Base-by-base conservation (phyloP, 1,140 invertebrate species). In the Platyura marginata region DNA sequence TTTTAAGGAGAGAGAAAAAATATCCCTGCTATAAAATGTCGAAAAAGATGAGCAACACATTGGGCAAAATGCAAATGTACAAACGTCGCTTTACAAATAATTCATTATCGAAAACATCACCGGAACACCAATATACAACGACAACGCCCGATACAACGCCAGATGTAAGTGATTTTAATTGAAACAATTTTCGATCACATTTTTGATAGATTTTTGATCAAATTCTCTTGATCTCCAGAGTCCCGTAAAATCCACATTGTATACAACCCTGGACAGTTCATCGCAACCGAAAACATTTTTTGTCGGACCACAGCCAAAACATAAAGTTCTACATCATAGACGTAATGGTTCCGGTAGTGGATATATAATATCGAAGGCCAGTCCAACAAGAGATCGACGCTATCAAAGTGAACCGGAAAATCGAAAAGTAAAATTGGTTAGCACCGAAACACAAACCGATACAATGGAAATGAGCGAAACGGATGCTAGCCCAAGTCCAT, bases 401-500 rank as follows among this genome's bases (percentile, higher is more conserved):
- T 65, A 65, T 22, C 57, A 59, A 41, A 63, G 61, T 41, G 56
- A 58, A 39, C 63, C 63, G 11, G 61, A 63, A 41, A 57, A 62
- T 40, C 53, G 64, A 9, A 65, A 61, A 38, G 61, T 65, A 1
- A 55, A 61, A 39, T 47, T 68, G 4, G 66, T 76, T 8, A 74
- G 77, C 47, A 69, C 60, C 43, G 74, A 79, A 53, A 79, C 77
- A 1, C 77, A 80, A 60, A 80, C 77, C 2, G 77, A 79, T 49
- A 63, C 62, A 40, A 66, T 72, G 62, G 68, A 70, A 47, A 63
- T 72, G 3, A 6, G 65, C 46, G 71, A 73, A 47, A 63, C 59
- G 18, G 61, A 66, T 39, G 61, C 59, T 1, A 71, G 68, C 52
- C 54, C 69, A 11, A 65, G 62, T 43, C 46, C 49, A 35, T 47